Evolutionary conservation across 2,888 invertebrate species (phyloP).

Genomic region (Eremobia ochroleuca): DNA sequence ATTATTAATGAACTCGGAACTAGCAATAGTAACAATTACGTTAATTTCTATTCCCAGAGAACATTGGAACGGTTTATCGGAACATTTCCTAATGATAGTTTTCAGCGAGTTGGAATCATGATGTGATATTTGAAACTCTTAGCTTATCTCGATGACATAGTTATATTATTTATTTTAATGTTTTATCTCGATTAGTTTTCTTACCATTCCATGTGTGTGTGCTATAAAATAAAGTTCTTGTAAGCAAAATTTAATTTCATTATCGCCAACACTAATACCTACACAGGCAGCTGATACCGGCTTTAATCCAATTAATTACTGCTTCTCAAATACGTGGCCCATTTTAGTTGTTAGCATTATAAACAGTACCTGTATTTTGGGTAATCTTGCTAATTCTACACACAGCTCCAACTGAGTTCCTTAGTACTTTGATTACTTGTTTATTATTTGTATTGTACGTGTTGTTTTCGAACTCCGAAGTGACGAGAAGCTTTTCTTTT

Average conservation of each 20-base stretch:
- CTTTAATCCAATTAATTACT: conserved; percentile 69
- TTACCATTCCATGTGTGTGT: conserved; percentile 34
- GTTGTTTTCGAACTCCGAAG: conserved; percentile 16
- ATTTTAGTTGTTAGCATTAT: conserved; percentile 47
- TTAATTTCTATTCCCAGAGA: conserved; percentile 34
- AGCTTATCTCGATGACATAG: conserved; percentile 14
- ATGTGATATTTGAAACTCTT: conserved; percentile 23
- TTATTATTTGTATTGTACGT: conserved; percentile 47
- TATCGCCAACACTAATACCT: conserved; percentile 57
- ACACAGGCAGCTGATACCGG: conserved; percentile 47
- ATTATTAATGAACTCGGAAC: conserved; percentile 54
- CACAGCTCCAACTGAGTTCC: conserved; percentile 33
- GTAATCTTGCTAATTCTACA: conserved; percentile 38
- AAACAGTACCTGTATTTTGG: conserved; percentile 48
- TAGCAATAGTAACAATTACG: conserved; percentile 38
- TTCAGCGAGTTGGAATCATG: conserved; percentile 24
- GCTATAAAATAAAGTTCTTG: conserved; percentile 52
- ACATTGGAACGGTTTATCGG: conserved; percentile 27
- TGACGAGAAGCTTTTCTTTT: background rate
- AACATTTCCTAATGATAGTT: conserved; percentile 51
- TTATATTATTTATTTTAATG: background rate
- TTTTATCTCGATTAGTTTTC: conserved; percentile 30
- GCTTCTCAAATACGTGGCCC: conserved; percentile 53
- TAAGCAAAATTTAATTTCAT: conserved; percentile 65
- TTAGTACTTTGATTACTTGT: conserved; percentile 4